Evolutionary conservation across 2,797 vertebrate species (phyloP), one percentile per base, ranked within the genome.

Genomic region (Ambastaia sidthimunki): DNA sequence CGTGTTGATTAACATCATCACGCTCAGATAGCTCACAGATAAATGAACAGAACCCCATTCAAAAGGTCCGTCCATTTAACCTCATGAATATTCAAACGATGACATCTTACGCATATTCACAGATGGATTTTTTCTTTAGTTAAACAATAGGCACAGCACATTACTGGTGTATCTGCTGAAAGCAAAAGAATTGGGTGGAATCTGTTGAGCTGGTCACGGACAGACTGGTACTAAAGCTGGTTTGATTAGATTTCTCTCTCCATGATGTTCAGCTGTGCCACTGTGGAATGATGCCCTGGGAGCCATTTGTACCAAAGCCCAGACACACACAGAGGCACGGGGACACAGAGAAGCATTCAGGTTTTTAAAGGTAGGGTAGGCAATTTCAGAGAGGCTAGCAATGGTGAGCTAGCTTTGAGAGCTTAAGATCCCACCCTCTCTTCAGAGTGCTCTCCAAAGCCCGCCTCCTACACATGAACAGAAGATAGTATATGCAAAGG

Each of bases 171-270:
- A 13, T 44, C 19, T 72, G 31, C 34, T 3, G 10, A 74, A 50
- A 21, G 44, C 25, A 13, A 34, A 7, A 52, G 34, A 28, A 68
- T 28, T 5, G 52, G 52, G 21, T 21, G 1, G 67, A 65, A 55
- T 66, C 50, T 76, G 28, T 31, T 31, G 15, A 72, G 68, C 62
- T 75, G 71, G 78, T 72, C 72, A 63, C 13, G 21, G 54, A 68
- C 60, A 80, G 70, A 65, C 74, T 28, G 70, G 52, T 67, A 69
- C 57, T 76, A 55, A 67, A 66, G 21, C 41, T n/a, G 54, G 28
- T 62, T 74, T 78, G 68, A 71, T 71, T 65, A 52, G 41, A 75
- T 63, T 50, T 67, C 80, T 62, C 34, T 76, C n/a, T 68, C 52
- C 18, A 62, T 9, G 41, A 59, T 41, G 16, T 74, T 55, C 34